These are phyloP conservation scores for Hanleya hanleyi DNA, from an alignment of 2,888 invertebrate genomes.

Conservation along the genomic window DNA sequence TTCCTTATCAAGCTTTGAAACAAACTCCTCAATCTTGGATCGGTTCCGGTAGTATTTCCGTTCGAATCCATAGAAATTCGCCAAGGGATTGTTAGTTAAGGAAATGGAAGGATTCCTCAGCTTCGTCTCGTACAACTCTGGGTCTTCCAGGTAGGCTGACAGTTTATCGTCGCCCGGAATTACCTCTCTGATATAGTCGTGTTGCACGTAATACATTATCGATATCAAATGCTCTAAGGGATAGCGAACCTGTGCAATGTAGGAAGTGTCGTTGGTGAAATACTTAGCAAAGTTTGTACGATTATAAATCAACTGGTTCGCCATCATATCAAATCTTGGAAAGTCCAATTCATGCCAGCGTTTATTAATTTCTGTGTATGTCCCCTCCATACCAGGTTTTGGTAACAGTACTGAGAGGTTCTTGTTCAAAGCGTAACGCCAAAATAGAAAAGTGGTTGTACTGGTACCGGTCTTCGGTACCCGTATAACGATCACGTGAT, in stretches of 20 bases:
- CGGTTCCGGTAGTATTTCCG: background rate
- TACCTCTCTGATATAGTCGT: background rate
- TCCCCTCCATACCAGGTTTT: background rate
- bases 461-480: background rate
- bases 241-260: background rate
- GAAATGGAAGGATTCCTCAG: background rate
- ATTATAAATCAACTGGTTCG: background rate
- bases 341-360: background rate
- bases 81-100: background rate
- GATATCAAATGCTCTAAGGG: background rate
- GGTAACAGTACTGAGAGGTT: background rate
- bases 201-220: background rate
- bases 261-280: background rate
- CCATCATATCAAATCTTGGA: background rate
- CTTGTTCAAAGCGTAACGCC: background rate
- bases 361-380: background rate
- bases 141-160: background rate
- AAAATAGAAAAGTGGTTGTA: background rate
- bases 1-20: slow-evolving; percentile 26
- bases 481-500: background rate
- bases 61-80: background rate
- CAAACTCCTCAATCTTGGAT: background rate
- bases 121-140: background rate
- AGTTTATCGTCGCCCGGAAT: background rate
- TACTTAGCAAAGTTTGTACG: background rate